These are phyloP conservation scores for Latrodectus elegans DNA, from an alignment of 2,888 invertebrate genomes.

Conservation along the genomic window DNA sequence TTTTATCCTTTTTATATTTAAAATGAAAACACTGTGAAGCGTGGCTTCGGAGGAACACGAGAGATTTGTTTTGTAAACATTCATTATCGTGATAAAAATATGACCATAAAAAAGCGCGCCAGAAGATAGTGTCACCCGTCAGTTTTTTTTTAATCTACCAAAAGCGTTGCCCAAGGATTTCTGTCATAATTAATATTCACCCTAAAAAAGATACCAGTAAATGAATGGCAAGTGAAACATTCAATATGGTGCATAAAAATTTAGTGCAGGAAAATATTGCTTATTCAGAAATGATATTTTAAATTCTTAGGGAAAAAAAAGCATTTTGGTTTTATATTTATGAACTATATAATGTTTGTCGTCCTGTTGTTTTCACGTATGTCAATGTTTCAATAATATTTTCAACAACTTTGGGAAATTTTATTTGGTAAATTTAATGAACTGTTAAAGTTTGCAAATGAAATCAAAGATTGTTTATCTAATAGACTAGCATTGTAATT, in stretches of 20 bases:
- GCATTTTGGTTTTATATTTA: no score
- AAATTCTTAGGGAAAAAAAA: no score
- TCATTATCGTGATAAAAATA: constrained; percentile 5
- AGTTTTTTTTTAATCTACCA: neutral
- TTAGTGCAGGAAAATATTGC: no score
- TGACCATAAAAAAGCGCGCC: neutral
- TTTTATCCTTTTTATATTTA: neutral
- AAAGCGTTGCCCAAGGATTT: neutral
- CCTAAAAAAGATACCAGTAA: neutral
- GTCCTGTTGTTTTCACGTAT: no score
- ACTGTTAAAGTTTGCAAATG: no score
- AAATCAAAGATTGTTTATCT: no score
- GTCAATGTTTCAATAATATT: no score
- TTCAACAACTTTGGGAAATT: no score
- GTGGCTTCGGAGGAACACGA: neutral
- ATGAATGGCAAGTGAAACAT: neutral
- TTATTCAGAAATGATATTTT: no score
- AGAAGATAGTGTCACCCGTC: neutral
- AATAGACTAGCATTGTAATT: no score
- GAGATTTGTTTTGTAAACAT: neutral
- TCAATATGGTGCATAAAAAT: neutral
- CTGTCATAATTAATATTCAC: neutral
- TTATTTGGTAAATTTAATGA: no score
- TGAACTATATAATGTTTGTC: no score
- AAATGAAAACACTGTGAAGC: neutral